These are phyloP conservation scores for Tolypeutes matacus DNA, from an alignment of 2,797 vertebrate genomes.

Conservation along the genomic window DNA sequence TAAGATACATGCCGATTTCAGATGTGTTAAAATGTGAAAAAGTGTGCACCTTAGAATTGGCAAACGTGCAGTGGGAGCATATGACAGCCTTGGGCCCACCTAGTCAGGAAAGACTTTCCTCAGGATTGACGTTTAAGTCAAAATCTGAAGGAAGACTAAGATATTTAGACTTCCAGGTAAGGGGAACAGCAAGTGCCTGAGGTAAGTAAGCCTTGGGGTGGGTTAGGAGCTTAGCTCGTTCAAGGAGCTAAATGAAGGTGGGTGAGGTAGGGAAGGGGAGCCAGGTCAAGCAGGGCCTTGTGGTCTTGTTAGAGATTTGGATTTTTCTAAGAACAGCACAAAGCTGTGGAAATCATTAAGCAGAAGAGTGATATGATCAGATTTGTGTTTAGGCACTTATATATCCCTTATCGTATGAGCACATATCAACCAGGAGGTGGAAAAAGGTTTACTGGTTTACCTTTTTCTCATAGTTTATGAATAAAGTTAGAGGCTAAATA, in stretches of 20 bases:
- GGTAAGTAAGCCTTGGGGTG: not conserved
- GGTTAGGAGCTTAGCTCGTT: not conserved
- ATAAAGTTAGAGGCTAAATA: not conserved
- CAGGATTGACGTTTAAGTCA: not conserved
- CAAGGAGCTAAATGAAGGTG: not conserved
- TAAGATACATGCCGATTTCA: not conserved
- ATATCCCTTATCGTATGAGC: not conserved
- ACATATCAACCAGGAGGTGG: not conserved
- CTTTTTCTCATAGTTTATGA: not conserved
- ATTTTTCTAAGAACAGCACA: not conserved
- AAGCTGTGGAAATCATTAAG: not conserved
- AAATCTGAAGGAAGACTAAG: not conserved
- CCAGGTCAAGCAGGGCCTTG: not conserved
- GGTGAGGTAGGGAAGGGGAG: not conserved
- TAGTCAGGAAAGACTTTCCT: not conserved
- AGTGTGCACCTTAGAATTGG: not conserved
- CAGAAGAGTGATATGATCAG: not conserved
- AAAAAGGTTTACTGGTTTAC: not conserved
- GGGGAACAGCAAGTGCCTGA: no score
- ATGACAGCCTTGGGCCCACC: not conserved
- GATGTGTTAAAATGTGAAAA: not conserved
- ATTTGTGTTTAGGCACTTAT: not conserved
- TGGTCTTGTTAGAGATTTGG: not conserved
- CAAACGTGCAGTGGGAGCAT: no score
- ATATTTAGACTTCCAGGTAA: not conserved